Evolutionary conservation across 2,888 invertebrate genomes (phyloP), one percentile per base, ranked within the genome.

Genomic region (Listrodromus nycthemerus): DNA sequence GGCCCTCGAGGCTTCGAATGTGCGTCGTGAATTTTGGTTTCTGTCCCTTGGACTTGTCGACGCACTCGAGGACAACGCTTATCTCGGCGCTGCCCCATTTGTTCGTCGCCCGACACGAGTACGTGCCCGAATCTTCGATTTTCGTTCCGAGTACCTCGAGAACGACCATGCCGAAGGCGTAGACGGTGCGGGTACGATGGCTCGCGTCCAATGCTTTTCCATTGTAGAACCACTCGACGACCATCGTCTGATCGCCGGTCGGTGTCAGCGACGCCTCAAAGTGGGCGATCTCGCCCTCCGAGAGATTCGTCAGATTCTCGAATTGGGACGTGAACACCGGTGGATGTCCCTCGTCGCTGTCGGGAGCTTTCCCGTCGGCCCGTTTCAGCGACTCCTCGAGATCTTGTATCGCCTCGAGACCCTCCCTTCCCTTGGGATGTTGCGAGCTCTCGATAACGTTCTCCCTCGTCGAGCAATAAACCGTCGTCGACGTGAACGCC

Each of bases 161-260:
- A 61, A 99, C 98, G 27, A 99, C 98, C 96, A 98, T 98, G 76
- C 99, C 99, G 93, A 99, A 99, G 19, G 99, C 99, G 92, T 99
- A 98, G 16, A 98, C 98, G 13, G 99, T 99, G 91, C 98, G 95
- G 83, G 97, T 97, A 85, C 99, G 96, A 92, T 98, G 98, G 93
- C 97, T 97, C 58, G 98, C 98, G 92, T 97, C 97, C 84, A 98
- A 95, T 1, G 97, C 95, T 93, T 98, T 97, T 41, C 97, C 98
- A 93, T 99, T 98, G 92, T 97, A 98, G 95, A 98, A 98, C 98
- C 98, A 99, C 94, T 98, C 98, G 75, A 98, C 97, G 33, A 96
- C 96, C 98, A 98, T 98, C 30, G 97, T 97, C 93, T 98, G 98
- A 91, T 98, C 98, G 13, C 98, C 98, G 67, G 97, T 96, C 13